These are phyloP conservation scores for Lagodon rhomboides DNA, from an alignment of 2,797 vertebrate genomes.

Conservation along the genomic window DNA sequence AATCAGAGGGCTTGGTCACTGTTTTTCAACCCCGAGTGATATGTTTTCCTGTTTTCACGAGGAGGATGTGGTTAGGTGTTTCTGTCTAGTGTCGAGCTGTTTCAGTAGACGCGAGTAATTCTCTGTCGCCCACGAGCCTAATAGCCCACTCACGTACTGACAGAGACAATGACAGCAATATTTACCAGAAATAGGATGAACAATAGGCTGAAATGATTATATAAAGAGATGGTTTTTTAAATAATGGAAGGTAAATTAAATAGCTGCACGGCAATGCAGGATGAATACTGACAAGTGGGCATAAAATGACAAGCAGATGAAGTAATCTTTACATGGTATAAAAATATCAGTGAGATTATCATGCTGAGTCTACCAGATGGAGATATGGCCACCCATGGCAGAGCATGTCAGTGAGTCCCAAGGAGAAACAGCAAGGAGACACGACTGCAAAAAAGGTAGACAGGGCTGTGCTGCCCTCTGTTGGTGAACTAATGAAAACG, in stretches of 20 bases:
- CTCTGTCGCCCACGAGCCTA: constrained; percentile 49
- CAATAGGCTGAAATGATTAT: constrained; percentile 34
- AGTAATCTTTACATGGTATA: constrained; percentile 37
- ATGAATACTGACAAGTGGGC: constrained; percentile 1
- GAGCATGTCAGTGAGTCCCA: constrained; percentile 57
- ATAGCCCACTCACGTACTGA: constrained; percentile 59
- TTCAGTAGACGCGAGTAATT: constrained; percentile 54
- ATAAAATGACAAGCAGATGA: constrained; percentile 11
- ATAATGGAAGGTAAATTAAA: constrained; percentile 27
- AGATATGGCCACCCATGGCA: constrained; percentile 71
- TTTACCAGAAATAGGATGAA: constrained; percentile 57
- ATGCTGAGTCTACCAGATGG: constrained; percentile 75
- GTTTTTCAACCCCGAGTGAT: constrained; percentile 54
- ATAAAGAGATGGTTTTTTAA: constrained; percentile 16
- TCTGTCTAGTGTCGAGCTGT: constrained; percentile 46
- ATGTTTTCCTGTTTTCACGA: constrained; percentile 77
- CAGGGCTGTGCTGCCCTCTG: constrained; percentile 66
- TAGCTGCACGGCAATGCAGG: constrained; percentile 5
- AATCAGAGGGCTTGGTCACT: constrained; percentile 73
- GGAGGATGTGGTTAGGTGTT: constrained; percentile 78
- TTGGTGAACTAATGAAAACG: constrained; percentile 24
- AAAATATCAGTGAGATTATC: constrained; percentile 67
- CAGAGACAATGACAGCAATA: constrained; percentile 52
- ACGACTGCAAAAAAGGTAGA: background rate
- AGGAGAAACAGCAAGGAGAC: constrained; percentile 68